Conservation (phyloP, 2,888 invertebrate genomes). For the Adelphocoris suturalis region DNA sequence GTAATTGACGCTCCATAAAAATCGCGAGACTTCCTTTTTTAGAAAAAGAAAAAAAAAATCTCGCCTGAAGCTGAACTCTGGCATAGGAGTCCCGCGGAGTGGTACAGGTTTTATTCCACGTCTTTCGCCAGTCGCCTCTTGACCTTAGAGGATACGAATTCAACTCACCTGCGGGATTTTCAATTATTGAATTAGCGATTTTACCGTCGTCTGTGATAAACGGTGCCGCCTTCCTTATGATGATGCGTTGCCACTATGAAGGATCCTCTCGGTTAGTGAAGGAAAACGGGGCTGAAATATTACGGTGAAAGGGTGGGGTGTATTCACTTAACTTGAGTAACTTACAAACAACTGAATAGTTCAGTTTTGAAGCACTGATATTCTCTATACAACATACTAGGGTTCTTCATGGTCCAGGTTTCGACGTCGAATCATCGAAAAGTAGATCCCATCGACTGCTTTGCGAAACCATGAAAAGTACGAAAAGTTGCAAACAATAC, state of each 20-base stretch:
- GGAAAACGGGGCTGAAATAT: too few species aligned
- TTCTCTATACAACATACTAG: too few species aligned
- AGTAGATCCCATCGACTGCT: too few species aligned
- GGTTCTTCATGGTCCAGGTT: too few species aligned
- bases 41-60: neutral
- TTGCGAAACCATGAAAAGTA: too few species aligned
- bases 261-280: too few species aligned
- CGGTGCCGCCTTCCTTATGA: neutral
- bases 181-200: neutral
- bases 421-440: too few species aligned
- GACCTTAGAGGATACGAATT: neutral
- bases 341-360: too few species aligned
- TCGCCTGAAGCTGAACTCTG: neutral
- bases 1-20: constrained; percentile 39
- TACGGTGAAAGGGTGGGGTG: too few species aligned
- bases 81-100: neutral
- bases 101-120: neutral
- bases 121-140: neutral
- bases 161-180: neutral
- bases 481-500: too few species aligned
- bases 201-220: neutral
- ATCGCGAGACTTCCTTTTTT: neutral
- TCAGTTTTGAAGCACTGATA: too few species aligned
- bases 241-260: neutral
- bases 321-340: too few species aligned